Conservation (phyloP, 2,888 invertebrate genomes). For the Scelioninae gen. 1 region DNA sequence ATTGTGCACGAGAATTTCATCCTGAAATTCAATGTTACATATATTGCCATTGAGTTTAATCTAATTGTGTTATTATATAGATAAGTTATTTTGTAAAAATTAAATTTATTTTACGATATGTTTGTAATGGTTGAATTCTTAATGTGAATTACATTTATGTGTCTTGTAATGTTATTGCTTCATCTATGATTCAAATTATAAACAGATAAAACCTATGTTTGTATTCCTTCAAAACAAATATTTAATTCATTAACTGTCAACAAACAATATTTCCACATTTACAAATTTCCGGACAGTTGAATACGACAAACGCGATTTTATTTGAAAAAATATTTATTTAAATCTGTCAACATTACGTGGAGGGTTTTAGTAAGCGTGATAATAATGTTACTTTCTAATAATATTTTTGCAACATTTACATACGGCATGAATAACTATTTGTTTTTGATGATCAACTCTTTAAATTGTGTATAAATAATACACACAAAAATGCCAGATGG, state of each 20-base stretch:
- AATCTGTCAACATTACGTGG: conserved; percentile 1
- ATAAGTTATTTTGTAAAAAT: too few relatives aligned
- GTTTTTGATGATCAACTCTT: neutral
- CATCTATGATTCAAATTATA: conserved; percentile 4
- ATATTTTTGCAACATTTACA: neutral
- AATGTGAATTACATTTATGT: neutral
- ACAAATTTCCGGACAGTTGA: conserved; percentile 4
- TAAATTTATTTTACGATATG: too few relatives aligned
- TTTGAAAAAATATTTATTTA: conserved; percentile 16
- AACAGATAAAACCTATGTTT: conserved; percentile 22
- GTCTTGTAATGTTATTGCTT: neutral
- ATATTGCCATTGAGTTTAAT: too few relatives aligned
- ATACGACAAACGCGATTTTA: conserved; percentile 3
- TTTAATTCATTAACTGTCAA: conserved; percentile 15
- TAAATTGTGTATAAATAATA: neutral
- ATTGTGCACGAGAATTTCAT: too few relatives aligned
- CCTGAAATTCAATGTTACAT: too few relatives aligned
- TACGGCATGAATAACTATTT: neutral
- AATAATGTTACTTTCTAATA: conserved; percentile 7
- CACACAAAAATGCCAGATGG: too few relatives aligned
- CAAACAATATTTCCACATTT: neutral
- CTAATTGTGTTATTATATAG: too few relatives aligned
- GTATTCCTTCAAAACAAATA: conserved; percentile 17
- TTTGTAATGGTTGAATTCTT: neutral
- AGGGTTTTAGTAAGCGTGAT: neutral